Evolutionary conservation across 2,797 vertebrate genomes (phyloP).

Genomic region (Picus viridis): DNA sequence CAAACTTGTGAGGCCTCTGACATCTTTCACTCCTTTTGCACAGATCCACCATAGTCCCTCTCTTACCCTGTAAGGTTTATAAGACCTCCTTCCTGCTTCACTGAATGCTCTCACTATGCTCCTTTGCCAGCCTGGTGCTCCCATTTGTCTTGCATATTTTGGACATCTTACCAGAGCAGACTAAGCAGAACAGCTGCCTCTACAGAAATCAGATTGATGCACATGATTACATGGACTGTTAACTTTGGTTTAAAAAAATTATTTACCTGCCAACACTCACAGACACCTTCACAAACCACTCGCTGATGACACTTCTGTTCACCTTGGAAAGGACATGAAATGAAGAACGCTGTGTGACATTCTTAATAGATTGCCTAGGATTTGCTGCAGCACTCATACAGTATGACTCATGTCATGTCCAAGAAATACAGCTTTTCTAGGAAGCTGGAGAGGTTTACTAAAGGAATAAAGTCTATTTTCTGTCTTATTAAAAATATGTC

Average conservation of each 20-base stretch:
- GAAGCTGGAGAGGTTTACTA: neutral
- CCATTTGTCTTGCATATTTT: neutral
- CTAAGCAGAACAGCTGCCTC: conserved; percentile 18
- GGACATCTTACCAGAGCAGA: neutral
- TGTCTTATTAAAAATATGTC: neutral
- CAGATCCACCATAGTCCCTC: neutral
- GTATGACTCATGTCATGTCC: neutral
- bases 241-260: conserved; percentile 51
- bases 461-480: neutral
- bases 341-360: neutral
- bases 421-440: neutral
- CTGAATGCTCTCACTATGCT: neutral
- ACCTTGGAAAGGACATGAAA: conserved; percentile 38
- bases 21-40: neutral
- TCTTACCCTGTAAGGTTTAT: neutral
- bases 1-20: neutral
- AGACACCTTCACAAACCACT: conserved; percentile 48
- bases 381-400: neutral
- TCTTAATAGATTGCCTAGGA: neutral
- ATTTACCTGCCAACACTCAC: conserved; percentile 50
- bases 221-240: conserved; percentile 59
- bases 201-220: conserved; percentile 34
- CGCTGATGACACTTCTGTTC: conserved; percentile 29
- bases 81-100: neutral
- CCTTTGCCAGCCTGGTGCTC: neutral